Evolutionary conservation across 2,888 invertebrate genomes (phyloP).

Genomic region (Nomada goodeniana): DNA sequence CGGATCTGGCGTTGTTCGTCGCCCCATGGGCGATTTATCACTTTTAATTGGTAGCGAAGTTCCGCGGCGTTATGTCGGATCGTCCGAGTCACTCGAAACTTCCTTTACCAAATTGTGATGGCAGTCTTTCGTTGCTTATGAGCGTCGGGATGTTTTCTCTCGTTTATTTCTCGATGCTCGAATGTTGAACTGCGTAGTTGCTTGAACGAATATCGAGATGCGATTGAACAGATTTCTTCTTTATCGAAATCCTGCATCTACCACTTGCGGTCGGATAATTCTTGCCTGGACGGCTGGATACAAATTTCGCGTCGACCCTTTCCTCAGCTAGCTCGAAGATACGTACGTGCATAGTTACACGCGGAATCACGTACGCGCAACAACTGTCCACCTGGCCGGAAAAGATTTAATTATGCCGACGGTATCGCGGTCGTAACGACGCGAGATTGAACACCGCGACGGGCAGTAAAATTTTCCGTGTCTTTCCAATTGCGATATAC

Average conservation of each 20-base stretch:
- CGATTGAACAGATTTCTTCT: not conserved
- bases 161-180: too few relatives aligned
- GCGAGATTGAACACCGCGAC: conserved; percentile 35
- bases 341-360: not conserved
- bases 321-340: not conserved
- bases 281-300: not conserved
- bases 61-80: not conserved
- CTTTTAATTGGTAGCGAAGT: conserved; percentile 45
- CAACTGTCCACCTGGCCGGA: conserved; percentile 41
- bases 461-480: conserved; percentile 47
- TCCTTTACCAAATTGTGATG: not conserved
- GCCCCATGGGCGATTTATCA: conserved; percentile 42
- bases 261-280: not conserved
- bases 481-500: conserved; percentile 56
- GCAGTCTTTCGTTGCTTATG: not conserved
- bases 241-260: not conserved
- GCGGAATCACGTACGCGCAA: conserved; percentile 31
- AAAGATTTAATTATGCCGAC: conserved; percentile 56
- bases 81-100: conserved; percentile 5
- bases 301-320: not conserved
- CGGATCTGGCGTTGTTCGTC: not conserved
- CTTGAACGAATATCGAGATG: too few relatives aligned
- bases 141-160: not conserved
- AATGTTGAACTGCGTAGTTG: too few relatives aligned
- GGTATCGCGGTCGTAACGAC: conserved; percentile 35